phyloP scores from a whole-genome alignment of 2,888 invertebrate genomes.

The Cerastis leucographa region DNA sequence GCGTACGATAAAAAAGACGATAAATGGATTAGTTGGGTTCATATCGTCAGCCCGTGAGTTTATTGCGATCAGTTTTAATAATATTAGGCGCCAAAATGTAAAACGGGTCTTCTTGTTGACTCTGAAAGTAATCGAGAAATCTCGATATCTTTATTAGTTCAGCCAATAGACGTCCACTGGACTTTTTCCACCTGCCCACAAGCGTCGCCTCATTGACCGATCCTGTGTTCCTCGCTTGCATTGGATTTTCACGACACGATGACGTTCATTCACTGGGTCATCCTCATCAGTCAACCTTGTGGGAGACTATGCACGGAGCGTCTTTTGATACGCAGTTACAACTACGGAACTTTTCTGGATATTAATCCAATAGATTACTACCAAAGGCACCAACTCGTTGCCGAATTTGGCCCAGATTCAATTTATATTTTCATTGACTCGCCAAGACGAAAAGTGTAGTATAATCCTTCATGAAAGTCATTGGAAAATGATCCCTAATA shows the following conservation, averaged over 20 bases:
- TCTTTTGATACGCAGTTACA: not conserved
- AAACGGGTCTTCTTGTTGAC: not conserved
- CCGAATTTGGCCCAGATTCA: not conserved
- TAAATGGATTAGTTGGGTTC: slow-evolving; percentile 11
- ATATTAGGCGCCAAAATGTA: slow-evolving; percentile 9
- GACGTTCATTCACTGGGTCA: not conserved
- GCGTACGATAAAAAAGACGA: slow-evolving; percentile 21
- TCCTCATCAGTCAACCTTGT: not conserved
- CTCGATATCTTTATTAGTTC: not conserved
- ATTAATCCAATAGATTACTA: not conserved
- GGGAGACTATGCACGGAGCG: not conserved
- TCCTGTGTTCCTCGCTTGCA: rapidly evolving
- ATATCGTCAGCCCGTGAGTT: slow-evolving; percentile 14
- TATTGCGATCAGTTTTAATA: slow-evolving; percentile 4
- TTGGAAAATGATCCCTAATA: not conserved
- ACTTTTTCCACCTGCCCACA: too few species aligned
- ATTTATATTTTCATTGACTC: not conserved
- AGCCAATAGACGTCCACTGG: not conserved
- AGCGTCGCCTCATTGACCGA: not conserved
- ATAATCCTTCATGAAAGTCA: not conserved
- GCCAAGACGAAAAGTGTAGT: not conserved
- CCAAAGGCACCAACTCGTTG: not conserved
- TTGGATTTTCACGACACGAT: not conserved
- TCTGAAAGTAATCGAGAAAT: not conserved
- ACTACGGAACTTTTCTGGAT: not conserved